Evolutionary conservation across 2,113 vertebrate genomes (phyloP).

Genomic region (Petrocephalus microphthalmus): DNA sequence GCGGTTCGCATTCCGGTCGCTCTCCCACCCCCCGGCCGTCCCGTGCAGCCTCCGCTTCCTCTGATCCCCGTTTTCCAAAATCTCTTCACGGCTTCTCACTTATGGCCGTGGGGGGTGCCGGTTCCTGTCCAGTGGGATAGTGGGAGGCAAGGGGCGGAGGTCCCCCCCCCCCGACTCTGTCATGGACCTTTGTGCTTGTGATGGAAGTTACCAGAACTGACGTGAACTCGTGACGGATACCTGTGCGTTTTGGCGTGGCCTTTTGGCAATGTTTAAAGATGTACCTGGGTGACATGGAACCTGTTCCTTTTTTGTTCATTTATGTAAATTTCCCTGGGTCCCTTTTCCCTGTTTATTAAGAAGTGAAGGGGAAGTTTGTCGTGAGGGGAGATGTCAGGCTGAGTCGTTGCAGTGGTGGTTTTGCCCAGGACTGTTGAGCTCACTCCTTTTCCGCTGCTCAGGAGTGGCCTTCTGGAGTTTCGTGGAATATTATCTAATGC

Average conservation of each 20-base stretch:
- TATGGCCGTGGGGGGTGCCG: background rate
- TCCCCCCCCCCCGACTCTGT: too few relatives aligned
- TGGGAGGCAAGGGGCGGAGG: background rate
- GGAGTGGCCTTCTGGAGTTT: background rate
- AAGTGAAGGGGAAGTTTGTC: background rate
- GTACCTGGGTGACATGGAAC: background rate
- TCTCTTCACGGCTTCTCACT: background rate
- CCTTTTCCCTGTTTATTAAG: background rate
- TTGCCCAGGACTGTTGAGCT: background rate
- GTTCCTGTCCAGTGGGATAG: background rate
- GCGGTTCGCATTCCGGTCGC: background rate
- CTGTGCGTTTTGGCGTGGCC: background rate
- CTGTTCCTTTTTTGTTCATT: background rate
- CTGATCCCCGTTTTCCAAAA: background rate
- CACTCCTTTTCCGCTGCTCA: background rate
- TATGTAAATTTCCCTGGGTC: background rate
- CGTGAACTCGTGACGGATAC: too few relatives aligned
- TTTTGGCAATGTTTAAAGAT: background rate
- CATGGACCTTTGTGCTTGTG: too few relatives aligned
- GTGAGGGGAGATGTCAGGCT: background rate
- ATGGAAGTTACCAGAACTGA: too few relatives aligned
- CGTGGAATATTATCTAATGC: background rate
- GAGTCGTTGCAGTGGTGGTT: background rate
- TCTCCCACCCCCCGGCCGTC: background rate
- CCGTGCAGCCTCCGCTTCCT: background rate